These are phyloP conservation scores for Melanotaenia maccullochi DNA, from an alignment of 2,797 vertebrate species.

Conservation along the genomic window DNA sequence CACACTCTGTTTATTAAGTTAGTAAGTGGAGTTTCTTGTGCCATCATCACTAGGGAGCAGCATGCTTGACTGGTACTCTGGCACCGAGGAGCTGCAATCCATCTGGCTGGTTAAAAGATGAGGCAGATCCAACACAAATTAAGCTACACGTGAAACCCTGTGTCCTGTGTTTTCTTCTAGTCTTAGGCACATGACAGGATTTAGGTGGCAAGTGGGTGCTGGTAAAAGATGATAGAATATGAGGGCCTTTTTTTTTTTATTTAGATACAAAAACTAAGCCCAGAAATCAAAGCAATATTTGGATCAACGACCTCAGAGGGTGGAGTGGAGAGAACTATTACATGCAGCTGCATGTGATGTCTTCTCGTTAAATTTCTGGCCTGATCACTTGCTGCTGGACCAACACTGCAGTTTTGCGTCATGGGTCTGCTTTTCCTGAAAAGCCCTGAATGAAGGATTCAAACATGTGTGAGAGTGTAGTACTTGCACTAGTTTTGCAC, in stretches of 20 bases:
- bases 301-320: slow-evolving; percentile 28
- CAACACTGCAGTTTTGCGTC: slow-evolving; percentile 25
- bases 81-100: slow-evolving; percentile 48
- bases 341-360: slow-evolving; percentile 53
- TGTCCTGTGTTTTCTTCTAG: slow-evolving; percentile 38
- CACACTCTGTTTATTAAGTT: slow-evolving; percentile 41
- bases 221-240: slow-evolving; percentile 46
- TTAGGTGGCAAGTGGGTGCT: slow-evolving; percentile 48
- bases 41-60: slow-evolving; percentile 41
- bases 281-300: slow-evolving; percentile 15
- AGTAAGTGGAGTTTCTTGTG: slow-evolving; percentile 41
- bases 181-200: slow-evolving; percentile 44
- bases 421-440: slow-evolving; percentile 22
- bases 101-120: slow-evolving; percentile 60
- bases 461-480: background rate
- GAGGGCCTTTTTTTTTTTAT: slow-evolving; percentile 9
- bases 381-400: slow-evolving; percentile 20
- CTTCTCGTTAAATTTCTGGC: slow-evolving; percentile 35
- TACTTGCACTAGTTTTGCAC: background rate
- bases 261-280: slow-evolving; percentile 35
- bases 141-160: slow-evolving; percentile 39
- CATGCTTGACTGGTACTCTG: slow-evolving; percentile 51
- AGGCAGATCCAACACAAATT: slow-evolving; percentile 55
- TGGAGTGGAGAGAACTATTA: slow-evolving; percentile 42
- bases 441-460: slow-evolving; percentile 12